These are phyloP conservation scores for Paralinhomoeus sp. DNA, from an alignment of 2,888 invertebrate species.

Conservation along the genomic window DNA sequence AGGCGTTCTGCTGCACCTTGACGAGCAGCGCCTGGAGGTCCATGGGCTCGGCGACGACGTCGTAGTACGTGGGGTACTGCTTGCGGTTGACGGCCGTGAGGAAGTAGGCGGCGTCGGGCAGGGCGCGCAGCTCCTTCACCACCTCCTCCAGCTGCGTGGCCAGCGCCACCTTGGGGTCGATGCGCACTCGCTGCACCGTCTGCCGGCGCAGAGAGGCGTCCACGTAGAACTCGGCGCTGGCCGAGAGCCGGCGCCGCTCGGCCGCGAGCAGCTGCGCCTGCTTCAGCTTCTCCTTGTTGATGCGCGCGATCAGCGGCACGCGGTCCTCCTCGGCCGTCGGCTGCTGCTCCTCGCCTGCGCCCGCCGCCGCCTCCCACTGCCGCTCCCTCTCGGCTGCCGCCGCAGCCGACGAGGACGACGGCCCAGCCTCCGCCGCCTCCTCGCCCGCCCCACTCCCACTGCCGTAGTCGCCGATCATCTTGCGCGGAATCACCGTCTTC, in stretches of 20 bases:
- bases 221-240: too few relatives aligned
- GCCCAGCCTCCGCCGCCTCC: too few relatives aligned
- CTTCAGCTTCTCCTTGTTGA: neutral
- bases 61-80: conserved; percentile 51
- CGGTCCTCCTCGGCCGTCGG: neutral
- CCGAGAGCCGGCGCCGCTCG: conserved; percentile 22
- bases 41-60: conserved; percentile 75
- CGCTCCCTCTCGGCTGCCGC: neutral
- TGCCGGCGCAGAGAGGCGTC: conserved; percentile 9
- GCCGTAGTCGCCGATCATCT: neutral
- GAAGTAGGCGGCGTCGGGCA: conserved; percentile 68
- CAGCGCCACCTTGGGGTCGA: conserved; percentile 46
- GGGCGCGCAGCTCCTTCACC: conserved; percentile 49
- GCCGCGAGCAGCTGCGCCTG: conserved; percentile 39
- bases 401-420: neutral
- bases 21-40: conserved; percentile 86
- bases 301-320: neutral
- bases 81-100: conserved; percentile 79
- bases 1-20: conserved; percentile 38
- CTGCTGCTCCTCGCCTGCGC: conserved; percentile 4
- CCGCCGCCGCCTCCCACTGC: conserved; percentile 1
- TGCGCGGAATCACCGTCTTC: conserved; percentile 1
- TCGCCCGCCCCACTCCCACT: too few relatives aligned
- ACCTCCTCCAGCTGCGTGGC: conserved; percentile 15
- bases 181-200: conserved; percentile 66